Conservation (phyloP, 2,797 vertebrate species). For the Mormyrus proboscirostris region DNA sequence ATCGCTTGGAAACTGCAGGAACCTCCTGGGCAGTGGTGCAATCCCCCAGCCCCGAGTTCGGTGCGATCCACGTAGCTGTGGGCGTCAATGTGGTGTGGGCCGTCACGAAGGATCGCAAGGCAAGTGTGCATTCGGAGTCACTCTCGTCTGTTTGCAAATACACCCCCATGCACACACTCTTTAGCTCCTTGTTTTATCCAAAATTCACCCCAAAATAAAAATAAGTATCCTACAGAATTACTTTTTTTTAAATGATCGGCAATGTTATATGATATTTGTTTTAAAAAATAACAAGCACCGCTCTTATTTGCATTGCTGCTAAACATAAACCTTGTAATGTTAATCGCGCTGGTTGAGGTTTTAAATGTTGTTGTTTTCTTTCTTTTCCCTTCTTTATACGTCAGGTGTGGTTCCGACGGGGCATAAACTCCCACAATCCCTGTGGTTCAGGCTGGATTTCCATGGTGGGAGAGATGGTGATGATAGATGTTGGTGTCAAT, state of each 20-base stretch:
- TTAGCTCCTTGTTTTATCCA: neutral
- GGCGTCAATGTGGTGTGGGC: slow-evolving; percentile 91
- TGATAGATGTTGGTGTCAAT: slow-evolving; percentile 85
- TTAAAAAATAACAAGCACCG: neutral
- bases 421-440: slow-evolving; percentile 89
- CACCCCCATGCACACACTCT: neutral
- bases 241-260: neutral
- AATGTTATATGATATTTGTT: neutral
- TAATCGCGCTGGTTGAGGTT: neutral
- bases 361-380: neutral
- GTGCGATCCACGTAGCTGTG: slow-evolving; percentile 77
- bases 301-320: neutral
- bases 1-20: slow-evolving; percentile 40
- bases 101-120: slow-evolving; percentile 88
- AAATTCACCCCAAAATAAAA: neutral
- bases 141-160: neutral
- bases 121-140: slow-evolving; percentile 48
- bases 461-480: slow-evolving; percentile 94
- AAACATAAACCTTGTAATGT: neutral
- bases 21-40: slow-evolving; percentile 78
- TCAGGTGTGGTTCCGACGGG: slow-evolving; percentile 95
- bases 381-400: neutral
- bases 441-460: slow-evolving; percentile 91
- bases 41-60: slow-evolving; percentile 76
- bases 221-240: neutral